These are phyloP conservation scores for Monopterus albus DNA, from an alignment of 2,113 vertebrate species.

Conservation along the genomic window DNA sequence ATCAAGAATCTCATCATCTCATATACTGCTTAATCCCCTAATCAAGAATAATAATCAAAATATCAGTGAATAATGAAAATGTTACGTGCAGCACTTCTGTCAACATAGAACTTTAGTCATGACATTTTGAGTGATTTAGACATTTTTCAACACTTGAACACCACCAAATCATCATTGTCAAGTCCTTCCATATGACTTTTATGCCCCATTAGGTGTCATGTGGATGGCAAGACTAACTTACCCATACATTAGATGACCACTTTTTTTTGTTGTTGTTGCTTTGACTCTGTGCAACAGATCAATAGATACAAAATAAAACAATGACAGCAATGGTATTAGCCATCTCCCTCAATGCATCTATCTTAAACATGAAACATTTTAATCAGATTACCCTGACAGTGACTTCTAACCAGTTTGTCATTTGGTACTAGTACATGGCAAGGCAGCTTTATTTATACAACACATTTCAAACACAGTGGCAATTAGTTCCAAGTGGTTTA, in stretches of 20 bases:
- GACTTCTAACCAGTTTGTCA: no score
- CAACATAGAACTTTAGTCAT: neutral
- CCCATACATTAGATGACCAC: neutral
- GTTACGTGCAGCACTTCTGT: neutral
- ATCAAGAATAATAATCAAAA: neutral
- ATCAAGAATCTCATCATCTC: no score
- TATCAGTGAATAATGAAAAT: neutral
- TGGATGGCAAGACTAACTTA: neutral
- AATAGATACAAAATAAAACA: neutral
- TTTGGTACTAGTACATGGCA: no score
- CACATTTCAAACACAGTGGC: no score
- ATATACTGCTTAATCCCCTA: no score
- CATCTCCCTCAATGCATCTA: no score
- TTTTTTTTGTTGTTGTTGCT: neutral
- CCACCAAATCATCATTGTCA: neutral
- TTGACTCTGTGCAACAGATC: neutral
- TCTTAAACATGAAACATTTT: neutral
- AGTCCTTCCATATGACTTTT: constrained; percentile 12
- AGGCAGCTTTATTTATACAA: no score
- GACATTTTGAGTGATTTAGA: neutral
- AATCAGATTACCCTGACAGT: neutral
- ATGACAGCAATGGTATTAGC: neutral
- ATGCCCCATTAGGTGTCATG: constrained; percentile 10
- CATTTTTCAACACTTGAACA: neutral
- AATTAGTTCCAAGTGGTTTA: no score